Evolutionary conservation across 2,888 invertebrate genomes (phyloP).

Genomic region (Cremastinae sp.): DNA sequence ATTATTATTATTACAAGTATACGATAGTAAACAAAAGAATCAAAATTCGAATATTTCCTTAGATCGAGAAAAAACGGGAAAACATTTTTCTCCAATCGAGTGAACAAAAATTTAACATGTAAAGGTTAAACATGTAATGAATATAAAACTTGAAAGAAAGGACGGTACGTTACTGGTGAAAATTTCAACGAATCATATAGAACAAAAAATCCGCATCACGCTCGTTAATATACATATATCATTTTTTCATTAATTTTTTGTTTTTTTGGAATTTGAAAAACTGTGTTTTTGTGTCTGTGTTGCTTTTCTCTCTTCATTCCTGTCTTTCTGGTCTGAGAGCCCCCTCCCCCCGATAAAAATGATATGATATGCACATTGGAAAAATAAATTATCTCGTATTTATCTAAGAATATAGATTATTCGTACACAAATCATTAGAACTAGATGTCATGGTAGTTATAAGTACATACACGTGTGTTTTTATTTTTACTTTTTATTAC

Average conservation of each 20-base stretch:
- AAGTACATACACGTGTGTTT: slow-evolving; percentile 70
- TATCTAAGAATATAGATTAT: slow-evolving; percentile 77
- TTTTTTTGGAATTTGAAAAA: neutral
- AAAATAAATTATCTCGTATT: slow-evolving; percentile 79
- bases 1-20: neutral
- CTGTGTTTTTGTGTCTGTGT: slow-evolving; percentile 23
- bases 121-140: too few relatives aligned
- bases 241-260: too few relatives aligned
- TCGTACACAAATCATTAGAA: slow-evolving; percentile 76
- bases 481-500: neutral
- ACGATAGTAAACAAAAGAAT: neutral
- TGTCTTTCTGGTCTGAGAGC: slow-evolving; percentile 10
- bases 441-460: slow-evolving; percentile 75
- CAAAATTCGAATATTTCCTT: neutral
- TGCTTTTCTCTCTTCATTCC: slow-evolving; percentile 46
- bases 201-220: too few relatives aligned
- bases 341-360: slow-evolving; percentile 76
- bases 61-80: too few relatives aligned
- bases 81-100: too few relatives aligned
- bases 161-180: too few relatives aligned
- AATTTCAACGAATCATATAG: too few relatives aligned
- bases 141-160: too few relatives aligned
- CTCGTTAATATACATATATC: too few relatives aligned
- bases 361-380: slow-evolving; percentile 80
- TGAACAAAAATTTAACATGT: too few relatives aligned